Base-by-base conservation (phyloP, 2,113 vertebrate species). In the Myotis yumanensis region DNA sequence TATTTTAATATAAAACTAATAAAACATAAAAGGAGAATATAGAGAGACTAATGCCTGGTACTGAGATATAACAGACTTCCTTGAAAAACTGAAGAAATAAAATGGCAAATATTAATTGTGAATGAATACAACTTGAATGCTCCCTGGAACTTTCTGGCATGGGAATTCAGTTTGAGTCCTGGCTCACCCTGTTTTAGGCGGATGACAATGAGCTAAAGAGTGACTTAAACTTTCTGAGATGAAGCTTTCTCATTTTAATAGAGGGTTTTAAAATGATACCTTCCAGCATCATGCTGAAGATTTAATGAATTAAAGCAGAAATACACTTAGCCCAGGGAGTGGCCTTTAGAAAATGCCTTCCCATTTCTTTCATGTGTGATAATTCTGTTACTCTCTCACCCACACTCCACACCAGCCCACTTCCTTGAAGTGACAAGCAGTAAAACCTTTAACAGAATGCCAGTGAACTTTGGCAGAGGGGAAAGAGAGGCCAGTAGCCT, bases 1-100 rank as follows among this genome's bases (percentile, higher is more conserved):
- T 71, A 80, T 80, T 72, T 91, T 91, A 64, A 46, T 72, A 64
- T 72, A 83, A 35, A 89, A 57, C n/a, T 71, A 90, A 59, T 85
- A 25, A 94, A 11, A 54, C 43, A 30, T 43, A n/a, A 72, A 62
- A 66, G 25, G 10, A 43, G 10, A n/a, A 30, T 43, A 71, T 22
- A 62, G 23, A 37, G 17, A 80, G 17, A 52, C 4, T 80, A 35
- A 86, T 16, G 6, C 32, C 20, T 54, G 32, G 37, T 48, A 40
- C 18, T 89, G 23, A 84, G 32, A 18, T 59, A 23, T 16, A 84
- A 46, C 18, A 79, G 23, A 51, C 6, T 12, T 0, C 37, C 40
- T n/a, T 62, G 12, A 46, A 37, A 64, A 51, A n/a, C 1, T 68
- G 9, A 48, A 51, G 30, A 11, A 40, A 32, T n/a, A 20, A 48